A percentile compares a stretch with the other conserved stretches of the same genome.
Evolutionary conservation across 2,797 vertebrate species (phyloP).

Genomic region (Toxotes lorentzi): DNA sequence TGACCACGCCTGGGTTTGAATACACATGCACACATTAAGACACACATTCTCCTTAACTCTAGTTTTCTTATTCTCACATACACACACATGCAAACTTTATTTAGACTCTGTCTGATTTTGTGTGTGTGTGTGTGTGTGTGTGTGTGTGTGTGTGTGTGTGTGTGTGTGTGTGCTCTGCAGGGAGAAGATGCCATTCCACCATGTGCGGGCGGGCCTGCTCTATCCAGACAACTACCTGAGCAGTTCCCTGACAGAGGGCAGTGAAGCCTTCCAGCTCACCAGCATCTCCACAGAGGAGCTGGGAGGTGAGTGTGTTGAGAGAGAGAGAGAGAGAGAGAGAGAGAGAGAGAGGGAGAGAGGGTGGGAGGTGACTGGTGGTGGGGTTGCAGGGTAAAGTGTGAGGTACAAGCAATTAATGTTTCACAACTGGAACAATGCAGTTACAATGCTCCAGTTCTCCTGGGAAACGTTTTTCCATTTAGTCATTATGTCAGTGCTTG

Average conservation of each 20-base stretch:
- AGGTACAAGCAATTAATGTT: conserved; percentile 65
- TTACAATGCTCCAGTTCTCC: conserved; percentile 59
- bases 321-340: neutral
- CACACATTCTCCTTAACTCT: conserved; percentile 29
- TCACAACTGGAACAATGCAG: conserved; percentile 61
- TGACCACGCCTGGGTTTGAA: conserved; percentile 17
- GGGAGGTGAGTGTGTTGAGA: conserved; percentile 86
- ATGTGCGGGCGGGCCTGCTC: conserved; percentile 94
- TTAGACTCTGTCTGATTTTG: conserved; percentile 24
- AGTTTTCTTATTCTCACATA: conserved; percentile 5
- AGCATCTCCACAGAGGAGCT: conserved; percentile 96
- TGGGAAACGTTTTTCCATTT: conserved; percentile 61
- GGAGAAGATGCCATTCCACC: conserved; percentile 98
- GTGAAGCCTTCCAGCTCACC: conserved; percentile 93
- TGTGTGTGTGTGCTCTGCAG: conserved; percentile 74
- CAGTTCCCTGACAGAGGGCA: conserved; percentile 92
- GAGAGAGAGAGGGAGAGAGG: no score
- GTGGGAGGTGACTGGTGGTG: neutral
- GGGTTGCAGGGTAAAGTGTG: conserved; percentile 44
- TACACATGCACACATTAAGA: conserved; percentile 14
- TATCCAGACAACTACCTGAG: conserved; percentile 97
- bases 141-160: conserved; percentile 27
- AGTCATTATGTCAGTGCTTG: conserved; percentile 60
- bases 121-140: conserved; percentile 27
- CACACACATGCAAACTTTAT: conserved; percentile 23